Percentiles rank a stretch among this genome's conserved stretches.
These are phyloP conservation scores for Alouatta palliata DNA, from an alignment of 2,113 vertebrate genomes.

Conservation along the genomic window DNA sequence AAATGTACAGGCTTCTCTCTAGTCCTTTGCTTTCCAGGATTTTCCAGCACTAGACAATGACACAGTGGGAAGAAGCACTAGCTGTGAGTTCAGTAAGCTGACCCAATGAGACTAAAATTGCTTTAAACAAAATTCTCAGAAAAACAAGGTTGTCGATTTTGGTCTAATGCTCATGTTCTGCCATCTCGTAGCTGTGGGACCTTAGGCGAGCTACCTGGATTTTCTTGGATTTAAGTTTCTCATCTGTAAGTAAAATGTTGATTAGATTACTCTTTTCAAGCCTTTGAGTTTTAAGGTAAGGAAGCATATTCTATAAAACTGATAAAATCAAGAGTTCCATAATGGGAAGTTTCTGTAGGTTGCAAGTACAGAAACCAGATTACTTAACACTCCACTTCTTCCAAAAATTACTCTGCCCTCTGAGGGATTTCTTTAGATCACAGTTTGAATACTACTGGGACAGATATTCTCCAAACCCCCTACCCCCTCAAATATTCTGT, in stretches of 20 bases:
- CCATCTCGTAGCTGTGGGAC: not conserved
- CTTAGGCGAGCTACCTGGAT: not conserved
- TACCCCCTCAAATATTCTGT: not conserved
- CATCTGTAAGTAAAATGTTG: not conserved
- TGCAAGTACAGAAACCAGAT: not conserved
- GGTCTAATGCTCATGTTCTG: not conserved
- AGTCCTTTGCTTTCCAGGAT: not conserved
- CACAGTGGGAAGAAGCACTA: not conserved
- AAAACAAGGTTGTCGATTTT: not conserved
- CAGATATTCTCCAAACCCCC: not conserved
- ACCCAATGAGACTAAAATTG: not conserved
- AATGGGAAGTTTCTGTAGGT: not conserved
- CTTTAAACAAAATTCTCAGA: not conserved
- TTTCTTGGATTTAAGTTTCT: not conserved
- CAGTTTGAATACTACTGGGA: not conserved
- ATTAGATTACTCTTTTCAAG: not conserved
- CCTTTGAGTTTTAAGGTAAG: not conserved
- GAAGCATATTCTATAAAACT: not conserved
- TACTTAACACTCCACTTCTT: not conserved
- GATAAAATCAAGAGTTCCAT: not conserved
- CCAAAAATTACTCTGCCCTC: not conserved
- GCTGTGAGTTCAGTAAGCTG: not conserved
- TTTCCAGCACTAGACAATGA: not conserved
- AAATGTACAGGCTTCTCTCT: not conserved
- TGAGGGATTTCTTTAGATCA: not conserved